Evolutionary conservation across 1,140 invertebrate species (phyloP).

Genomic region (Brachionus sp.): DNA sequence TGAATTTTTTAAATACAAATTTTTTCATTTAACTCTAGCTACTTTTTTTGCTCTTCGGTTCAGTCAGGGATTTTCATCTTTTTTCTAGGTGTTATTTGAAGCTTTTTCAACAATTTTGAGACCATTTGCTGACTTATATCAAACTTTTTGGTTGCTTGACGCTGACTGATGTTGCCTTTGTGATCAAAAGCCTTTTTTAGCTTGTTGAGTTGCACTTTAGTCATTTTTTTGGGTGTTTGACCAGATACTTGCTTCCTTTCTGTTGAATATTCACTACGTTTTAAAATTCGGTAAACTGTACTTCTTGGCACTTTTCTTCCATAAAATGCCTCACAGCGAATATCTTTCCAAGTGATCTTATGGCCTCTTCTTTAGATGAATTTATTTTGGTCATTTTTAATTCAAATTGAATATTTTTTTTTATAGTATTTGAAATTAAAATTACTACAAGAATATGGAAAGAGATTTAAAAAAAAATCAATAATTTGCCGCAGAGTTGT

Average conservation of each 20-base stretch:
- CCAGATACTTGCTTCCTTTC: not conserved
- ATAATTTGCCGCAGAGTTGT: too few species aligned
- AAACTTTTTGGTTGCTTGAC: not conserved
- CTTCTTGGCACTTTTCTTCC: not conserved
- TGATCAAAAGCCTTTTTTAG: slow-evolving; percentile 1
- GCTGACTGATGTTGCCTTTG: not conserved
- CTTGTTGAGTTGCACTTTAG: not conserved
- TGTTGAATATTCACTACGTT: not conserved
- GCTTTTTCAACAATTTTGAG: not conserved
- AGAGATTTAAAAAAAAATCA: too few species aligned
- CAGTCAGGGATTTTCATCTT: not conserved
- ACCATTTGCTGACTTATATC: not conserved
- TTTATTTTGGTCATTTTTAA: too few species aligned
- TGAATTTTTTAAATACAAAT: not conserved
- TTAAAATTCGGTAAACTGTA: not conserved
- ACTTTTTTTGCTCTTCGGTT: not conserved
- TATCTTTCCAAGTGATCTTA: too few species aligned
- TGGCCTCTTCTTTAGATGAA: too few species aligned
- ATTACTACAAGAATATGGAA: too few species aligned
- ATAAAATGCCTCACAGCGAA: not conserved
- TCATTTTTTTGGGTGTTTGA: not conserved
- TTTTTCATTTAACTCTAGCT: not conserved
- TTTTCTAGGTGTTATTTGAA: not conserved
- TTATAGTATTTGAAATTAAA: too few species aligned
- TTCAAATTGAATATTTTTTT: too few species aligned